Evolutionary conservation across 2,113 vertebrate genomes (phyloP).

Genomic region (Anoura caudifer): DNA sequence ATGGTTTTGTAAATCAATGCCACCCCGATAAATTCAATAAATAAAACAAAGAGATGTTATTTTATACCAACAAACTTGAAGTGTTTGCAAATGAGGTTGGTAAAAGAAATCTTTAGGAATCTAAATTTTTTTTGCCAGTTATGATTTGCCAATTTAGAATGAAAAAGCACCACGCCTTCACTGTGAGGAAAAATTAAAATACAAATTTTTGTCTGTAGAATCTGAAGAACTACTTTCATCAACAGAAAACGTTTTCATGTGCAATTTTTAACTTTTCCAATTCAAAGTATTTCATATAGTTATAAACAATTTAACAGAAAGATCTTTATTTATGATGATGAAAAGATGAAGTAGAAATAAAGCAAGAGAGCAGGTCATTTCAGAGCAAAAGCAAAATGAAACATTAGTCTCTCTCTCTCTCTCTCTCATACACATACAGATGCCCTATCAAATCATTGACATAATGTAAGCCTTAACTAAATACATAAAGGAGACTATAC

Average conservation of each 20-base stretch:
- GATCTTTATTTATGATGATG: neutral
- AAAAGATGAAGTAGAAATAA: neutral
- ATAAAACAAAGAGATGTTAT: neutral
- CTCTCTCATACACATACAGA: neutral
- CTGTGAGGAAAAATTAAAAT: neutral
- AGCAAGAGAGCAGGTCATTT: neutral
- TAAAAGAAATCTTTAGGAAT: neutral
- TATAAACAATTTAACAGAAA: neutral
- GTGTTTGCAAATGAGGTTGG: neutral
- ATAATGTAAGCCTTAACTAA: constrained; percentile 1
- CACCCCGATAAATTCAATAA: too few species aligned
- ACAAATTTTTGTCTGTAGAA: neutral
- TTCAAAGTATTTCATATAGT: neutral
- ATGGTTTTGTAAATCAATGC: too few species aligned
- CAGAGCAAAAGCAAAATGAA: neutral
- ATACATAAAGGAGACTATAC: neutral
- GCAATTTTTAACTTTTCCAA: neutral
- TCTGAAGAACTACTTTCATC: neutral
- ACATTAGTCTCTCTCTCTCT: neutral
- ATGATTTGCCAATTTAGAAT: neutral
- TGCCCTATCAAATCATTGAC: neutral
- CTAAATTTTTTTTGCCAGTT: neutral
- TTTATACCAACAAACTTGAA: neutral
- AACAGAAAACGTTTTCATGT: neutral
- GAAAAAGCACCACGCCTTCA: neutral